Percentiles rank a stretch among this genome's conserved stretches.
These are phyloP conservation scores for Plecturocebus donacophilus DNA, from an alignment of 2,113 vertebrate genomes.

Conservation along the genomic window DNA sequence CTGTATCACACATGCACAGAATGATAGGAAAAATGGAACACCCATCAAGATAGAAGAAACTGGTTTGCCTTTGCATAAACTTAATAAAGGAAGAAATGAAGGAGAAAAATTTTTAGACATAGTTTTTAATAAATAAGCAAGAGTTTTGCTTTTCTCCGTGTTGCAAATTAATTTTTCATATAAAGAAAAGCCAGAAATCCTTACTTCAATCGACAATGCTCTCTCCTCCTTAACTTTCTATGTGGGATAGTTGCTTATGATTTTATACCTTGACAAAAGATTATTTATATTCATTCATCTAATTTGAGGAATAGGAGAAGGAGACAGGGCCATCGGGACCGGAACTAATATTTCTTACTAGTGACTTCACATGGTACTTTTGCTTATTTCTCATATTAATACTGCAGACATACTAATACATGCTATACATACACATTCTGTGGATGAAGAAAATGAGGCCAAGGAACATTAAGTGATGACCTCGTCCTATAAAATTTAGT, in stretches of 20 bases:
- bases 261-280: not conserved
- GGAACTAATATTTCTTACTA: not conserved
- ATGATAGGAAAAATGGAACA: not conserved
- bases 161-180: constrained; percentile 20
- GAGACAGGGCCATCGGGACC: not conserved
- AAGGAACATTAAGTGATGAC: not conserved
- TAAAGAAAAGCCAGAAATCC: not conserved
- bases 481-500: not conserved
- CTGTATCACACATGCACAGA: not conserved
- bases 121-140: not conserved
- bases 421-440: not conserved
- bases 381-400: not conserved
- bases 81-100: not conserved
- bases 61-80: not conserved
- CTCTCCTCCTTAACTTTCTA: not conserved
- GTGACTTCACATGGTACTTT: not conserved
- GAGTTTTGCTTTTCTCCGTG: not conserved
- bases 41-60: not conserved
- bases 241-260: not conserved
- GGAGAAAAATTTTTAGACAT: not conserved
- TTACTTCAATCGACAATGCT: not conserved
- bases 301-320: not conserved
- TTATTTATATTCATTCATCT: not conserved
- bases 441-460: not conserved
- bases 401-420: not conserved